phyloP scores from a whole-genome alignment of 2,113 vertebrate genomes.

The Phyllostomus hastatus region DNA sequence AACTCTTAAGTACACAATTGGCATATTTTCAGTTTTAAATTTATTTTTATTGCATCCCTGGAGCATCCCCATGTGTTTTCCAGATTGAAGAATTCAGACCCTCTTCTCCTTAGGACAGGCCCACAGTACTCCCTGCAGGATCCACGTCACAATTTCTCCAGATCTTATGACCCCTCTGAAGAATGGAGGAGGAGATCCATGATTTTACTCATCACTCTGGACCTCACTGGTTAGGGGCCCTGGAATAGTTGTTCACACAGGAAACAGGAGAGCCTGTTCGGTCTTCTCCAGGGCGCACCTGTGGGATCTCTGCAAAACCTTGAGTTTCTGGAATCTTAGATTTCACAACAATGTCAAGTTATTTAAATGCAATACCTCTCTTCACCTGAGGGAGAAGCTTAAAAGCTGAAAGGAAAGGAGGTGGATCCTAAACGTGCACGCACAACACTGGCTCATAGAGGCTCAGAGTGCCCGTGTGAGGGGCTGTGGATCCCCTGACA shows the following conservation, averaged over 20 bases:
- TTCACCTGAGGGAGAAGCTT: neutral
- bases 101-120: neutral
- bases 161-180: neutral
- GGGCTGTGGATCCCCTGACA: neutral
- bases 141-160: neutral
- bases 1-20: neutral
- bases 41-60: neutral
- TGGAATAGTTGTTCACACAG: neutral
- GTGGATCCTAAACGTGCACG: neutral
- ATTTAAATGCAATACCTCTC: neutral
- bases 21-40: neutral
- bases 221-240: neutral
- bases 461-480: neutral
- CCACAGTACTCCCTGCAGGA: neutral
- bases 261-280: neutral
- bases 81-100: neutral
- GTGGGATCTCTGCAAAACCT: neutral
- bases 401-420: neutral
- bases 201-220: neutral
- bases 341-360: neutral
- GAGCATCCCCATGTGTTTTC: neutral
- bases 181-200: neutral
- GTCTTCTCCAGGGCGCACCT: neutral
- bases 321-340: neutral
- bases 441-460: neutral